phyloP scores from a whole-genome alignment of 1,140 invertebrate genomes.

The Hycleus cichorii region DNA sequence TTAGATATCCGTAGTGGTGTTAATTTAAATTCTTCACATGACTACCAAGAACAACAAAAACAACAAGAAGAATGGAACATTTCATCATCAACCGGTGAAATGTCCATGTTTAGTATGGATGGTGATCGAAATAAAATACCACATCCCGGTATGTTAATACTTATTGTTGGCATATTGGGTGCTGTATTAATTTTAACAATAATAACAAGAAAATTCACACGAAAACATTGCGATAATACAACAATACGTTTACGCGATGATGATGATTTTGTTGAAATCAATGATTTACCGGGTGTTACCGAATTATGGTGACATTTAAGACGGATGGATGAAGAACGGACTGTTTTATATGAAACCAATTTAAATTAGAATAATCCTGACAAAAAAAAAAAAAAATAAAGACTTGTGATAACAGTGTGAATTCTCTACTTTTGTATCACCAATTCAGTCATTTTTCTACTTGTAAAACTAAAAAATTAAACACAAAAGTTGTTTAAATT shows the following conservation, averaged over 20 bases:
- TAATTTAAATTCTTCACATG: constrained; percentile 8
- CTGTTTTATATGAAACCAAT: constrained; percentile 48
- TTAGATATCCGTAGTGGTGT: not conserved
- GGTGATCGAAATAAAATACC: constrained; percentile 33
- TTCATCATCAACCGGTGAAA: constrained; percentile 15
- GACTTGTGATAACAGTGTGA: constrained; percentile 29
- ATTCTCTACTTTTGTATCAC: constrained; percentile 27
- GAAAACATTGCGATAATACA: constrained; percentile 16
- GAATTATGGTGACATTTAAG: constrained; percentile 63
- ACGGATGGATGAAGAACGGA: constrained; percentile 46
- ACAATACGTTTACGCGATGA: constrained; percentile 48
- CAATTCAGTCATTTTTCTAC: constrained; percentile 21
- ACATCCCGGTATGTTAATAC: constrained; percentile 47
- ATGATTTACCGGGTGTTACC: constrained; percentile 54
- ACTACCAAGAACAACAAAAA: too few species aligned
- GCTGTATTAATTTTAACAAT: constrained; percentile 22
- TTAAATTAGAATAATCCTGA: constrained; percentile 10
- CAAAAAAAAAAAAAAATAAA: not conserved
- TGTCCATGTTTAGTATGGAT: constrained; percentile 32
- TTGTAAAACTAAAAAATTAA: constrained; percentile 2
- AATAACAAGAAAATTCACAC: constrained; percentile 38
- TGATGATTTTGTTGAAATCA: constrained; percentile 50
- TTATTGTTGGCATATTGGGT: constrained; percentile 34
- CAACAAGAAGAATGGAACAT: not conserved
- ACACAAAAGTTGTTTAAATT: not conserved